Base-by-base conservation (phyloP, 2,113 vertebrate species). In the Mola mola region DNA sequence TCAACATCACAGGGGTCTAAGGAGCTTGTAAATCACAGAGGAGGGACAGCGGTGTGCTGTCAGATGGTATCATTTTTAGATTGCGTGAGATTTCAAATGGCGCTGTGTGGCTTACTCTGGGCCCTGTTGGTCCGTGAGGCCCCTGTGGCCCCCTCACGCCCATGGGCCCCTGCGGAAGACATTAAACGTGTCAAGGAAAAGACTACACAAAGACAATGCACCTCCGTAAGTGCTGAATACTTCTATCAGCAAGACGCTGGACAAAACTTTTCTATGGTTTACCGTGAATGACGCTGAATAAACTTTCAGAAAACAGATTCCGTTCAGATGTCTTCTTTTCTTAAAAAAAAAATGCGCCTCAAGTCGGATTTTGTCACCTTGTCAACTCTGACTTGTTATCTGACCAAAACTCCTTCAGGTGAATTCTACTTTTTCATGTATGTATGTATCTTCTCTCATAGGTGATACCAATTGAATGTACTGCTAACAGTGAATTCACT, bases 81-180 rank as follows among this genome's bases (percentile, higher is more conserved):
- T 48, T 3, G 16, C 31, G 5, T 36, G 20, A 49, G 22, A 24
- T 46, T 21, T 38, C 19, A 58, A 55, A 24, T 37, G 15, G 66
- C 13, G 22, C 20, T 25, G n/a, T 28, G 31, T 50, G 42, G 91
- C 95, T 94, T 90, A 99, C 97, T 48, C 89, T 92, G 33, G 94
- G 92, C 10, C 96, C 97, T 16, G 91, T 82, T 9, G 94, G 89
- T 8, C 97, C 97, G 22, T 91, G 93, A 19, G 91, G 94, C n/a
- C 97, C 97, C 44, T 93, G 90, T n/a, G 93, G 93, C 29, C 97
- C 97, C 88, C 94, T 93, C 81, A 86, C 94, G 59, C 97, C 97
- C 61, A 93, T 93, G 59, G 97, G 84, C 49, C 97, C 97, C 97
- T 99, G 78, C 56, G 21, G 28, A 34, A 25, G 6, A 72, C 13